Evolutionary conservation across 2,113 vertebrate genomes (phyloP).

Genomic region (Murina feae): DNA sequence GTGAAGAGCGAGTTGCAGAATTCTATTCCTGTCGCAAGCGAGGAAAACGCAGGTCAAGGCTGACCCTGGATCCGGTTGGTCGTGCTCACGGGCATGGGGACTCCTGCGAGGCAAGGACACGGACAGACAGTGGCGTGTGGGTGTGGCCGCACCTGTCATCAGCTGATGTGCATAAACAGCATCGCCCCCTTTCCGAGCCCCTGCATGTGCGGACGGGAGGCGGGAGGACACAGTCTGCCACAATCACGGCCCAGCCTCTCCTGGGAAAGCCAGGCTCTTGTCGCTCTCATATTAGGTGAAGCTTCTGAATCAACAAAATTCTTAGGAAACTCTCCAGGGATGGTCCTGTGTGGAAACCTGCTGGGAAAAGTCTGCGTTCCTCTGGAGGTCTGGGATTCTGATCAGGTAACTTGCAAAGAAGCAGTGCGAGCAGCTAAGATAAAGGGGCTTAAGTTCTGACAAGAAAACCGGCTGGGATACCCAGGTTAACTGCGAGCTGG

Average conservation of each 20-base stretch:
- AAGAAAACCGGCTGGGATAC: neutral
- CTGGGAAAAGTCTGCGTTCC: constrained; percentile 1
- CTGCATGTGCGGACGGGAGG: neutral
- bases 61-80: neutral
- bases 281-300: neutral
- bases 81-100: neutral
- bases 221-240: neutral
- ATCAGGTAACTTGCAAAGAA: neutral
- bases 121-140: neutral
- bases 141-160: neutral
- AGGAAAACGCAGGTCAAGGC: constrained; percentile 22
- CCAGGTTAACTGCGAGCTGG: neutral
- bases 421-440: neutral
- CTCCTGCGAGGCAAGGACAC: neutral
- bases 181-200: neutral
- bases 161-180: neutral
- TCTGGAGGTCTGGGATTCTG: constrained; percentile 2
- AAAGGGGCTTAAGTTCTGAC: neutral
- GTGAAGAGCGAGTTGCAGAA: neutral
- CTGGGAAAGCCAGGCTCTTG: constrained; percentile 30
- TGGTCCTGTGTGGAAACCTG: neutral
- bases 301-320: constrained; percentile 37
- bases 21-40: neutral
- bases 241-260: neutral
- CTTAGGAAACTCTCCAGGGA: constrained; percentile 45